phyloP scores from a whole-genome alignment of 2,797 vertebrate species.

The Cyprinella venusta region DNA sequence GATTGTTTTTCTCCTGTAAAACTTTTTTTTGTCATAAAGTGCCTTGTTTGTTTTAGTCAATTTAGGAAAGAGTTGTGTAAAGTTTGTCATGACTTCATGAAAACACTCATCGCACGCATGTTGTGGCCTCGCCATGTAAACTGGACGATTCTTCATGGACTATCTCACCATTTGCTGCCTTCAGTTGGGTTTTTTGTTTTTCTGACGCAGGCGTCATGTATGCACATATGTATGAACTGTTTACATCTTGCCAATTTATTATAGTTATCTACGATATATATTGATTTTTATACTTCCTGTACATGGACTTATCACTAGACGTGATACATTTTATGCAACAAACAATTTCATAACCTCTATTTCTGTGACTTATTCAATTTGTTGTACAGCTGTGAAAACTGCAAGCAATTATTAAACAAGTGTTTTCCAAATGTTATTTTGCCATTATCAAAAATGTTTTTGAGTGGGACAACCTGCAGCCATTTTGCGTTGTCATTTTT shows the following conservation, averaged over 20 bases:
- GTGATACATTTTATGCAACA: slow-evolving; percentile 87
- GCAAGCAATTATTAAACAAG: slow-evolving; percentile 57
- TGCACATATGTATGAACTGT: slow-evolving; percentile 91
- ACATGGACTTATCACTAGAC: slow-evolving; percentile 89
- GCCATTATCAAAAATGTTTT: slow-evolving; percentile 48
- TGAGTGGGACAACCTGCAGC: slow-evolving; percentile 55
- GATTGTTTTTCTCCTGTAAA: slow-evolving; percentile 24
- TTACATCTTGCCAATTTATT: slow-evolving; percentile 90
- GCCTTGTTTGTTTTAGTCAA: slow-evolving; percentile 50
- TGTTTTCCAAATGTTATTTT: slow-evolving; percentile 48
- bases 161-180: slow-evolving; percentile 58
- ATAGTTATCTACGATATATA: slow-evolving; percentile 84
- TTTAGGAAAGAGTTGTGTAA: slow-evolving; percentile 18
- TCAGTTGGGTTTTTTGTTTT: slow-evolving; percentile 69
- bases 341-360: slow-evolving; percentile 79
- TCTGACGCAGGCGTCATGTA: slow-evolving; percentile 96
- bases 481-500: slow-evolving; percentile 30
- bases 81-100: slow-evolving; percentile 7
- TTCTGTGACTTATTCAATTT: slow-evolving; percentile 58
- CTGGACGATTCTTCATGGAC: slow-evolving; percentile 38
- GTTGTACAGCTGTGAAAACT: slow-evolving; percentile 64
- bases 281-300: slow-evolving; percentile 72
- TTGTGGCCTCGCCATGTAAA: slow-evolving; percentile 52
- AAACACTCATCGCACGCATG: slow-evolving; percentile 35
- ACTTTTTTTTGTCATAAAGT: slow-evolving; percentile 43